phyloP scores from a whole-genome alignment of 2,888 invertebrate genomes.

The Odontomyia ornata region DNA sequence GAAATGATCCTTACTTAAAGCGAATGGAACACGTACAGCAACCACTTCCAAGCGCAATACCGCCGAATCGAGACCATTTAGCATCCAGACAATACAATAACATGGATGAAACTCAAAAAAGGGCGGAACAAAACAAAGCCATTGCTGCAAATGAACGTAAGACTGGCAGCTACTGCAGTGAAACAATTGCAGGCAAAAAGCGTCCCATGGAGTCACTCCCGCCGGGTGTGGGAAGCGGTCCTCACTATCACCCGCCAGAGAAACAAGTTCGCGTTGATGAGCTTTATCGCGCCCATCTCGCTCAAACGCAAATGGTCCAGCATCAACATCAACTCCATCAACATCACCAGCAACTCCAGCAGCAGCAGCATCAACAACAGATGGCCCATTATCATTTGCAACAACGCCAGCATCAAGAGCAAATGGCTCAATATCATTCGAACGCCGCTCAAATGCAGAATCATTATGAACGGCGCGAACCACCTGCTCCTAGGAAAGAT shows the following conservation, averaged over 20 bases:
- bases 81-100: not conserved
- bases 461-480: conserved; percentile 34
- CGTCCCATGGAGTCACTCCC: conserved; percentile 53
- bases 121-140: not conserved
- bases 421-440: not conserved
- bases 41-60: not conserved
- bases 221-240: not conserved
- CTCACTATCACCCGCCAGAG: conserved; percentile 45
- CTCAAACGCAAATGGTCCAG: conserved; percentile 42
- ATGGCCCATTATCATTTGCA: conserved; percentile 43
- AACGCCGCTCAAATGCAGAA: not conserved
- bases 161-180: not conserved
- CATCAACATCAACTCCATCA: conserved; percentile 43
- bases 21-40: not conserved
- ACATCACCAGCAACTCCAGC: conserved; percentile 45
- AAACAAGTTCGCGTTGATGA: conserved; percentile 48
- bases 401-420: conserved; percentile 43
- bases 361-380: conserved; percentile 53
- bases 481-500: conserved; percentile 13
- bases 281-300: conserved; percentile 47
- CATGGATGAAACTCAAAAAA: not conserved
- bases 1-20: not conserved
- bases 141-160: not conserved
- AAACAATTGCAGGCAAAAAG: conserved; percentile 42
- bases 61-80: not conserved